Conservation (phyloP, 2,113 vertebrate genomes). For the Stigmatopora nigra region DNA sequence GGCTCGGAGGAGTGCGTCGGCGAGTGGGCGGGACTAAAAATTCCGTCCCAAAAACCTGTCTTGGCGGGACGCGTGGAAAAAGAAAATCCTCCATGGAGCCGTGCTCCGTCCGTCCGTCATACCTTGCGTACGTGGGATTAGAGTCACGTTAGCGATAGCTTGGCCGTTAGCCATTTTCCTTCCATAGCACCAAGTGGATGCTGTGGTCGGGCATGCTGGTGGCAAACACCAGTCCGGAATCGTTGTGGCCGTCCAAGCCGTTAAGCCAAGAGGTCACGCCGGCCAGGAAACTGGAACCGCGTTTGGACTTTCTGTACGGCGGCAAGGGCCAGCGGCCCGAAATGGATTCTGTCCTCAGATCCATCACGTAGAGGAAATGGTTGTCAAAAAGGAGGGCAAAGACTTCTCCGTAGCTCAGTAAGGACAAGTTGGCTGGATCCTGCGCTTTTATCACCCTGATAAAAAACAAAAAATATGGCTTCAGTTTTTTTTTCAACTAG, state of each 20-base stretch:
- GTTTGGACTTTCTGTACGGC: conserved; percentile 94
- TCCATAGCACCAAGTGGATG: conserved; percentile 98
- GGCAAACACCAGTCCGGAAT: conserved; percentile 92
- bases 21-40: too few species aligned
- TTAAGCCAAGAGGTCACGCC: conserved; percentile 92
- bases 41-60: too few species aligned
- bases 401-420: conserved; percentile 91
- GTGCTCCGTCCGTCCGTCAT: not conserved
- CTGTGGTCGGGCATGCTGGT: conserved; percentile 99
- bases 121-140: not conserved
- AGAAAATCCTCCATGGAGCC: not conserved
- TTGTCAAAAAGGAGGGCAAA: conserved; percentile 96
- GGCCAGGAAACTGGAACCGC: conserved; percentile 94
- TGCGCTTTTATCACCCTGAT: conserved; percentile 89
- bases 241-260: conserved; percentile 88
- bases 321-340: conserved; percentile 95
- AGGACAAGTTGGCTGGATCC: conserved; percentile 83
- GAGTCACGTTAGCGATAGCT: not conserved
- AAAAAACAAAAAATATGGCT: conserved; percentile 24
- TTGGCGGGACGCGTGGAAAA: not conserved
- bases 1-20: not conserved
- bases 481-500: too few species aligned
- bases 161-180: conserved; percentile 79
- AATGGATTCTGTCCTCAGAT: conserved; percentile 89
- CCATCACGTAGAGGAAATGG: conserved; percentile 93